A percentile compares a stretch with the other conserved stretches of the same genome.
phyloP scores from a whole-genome alignment of 2,888 invertebrate species.

The Eupithecia pulchellata region DNA sequence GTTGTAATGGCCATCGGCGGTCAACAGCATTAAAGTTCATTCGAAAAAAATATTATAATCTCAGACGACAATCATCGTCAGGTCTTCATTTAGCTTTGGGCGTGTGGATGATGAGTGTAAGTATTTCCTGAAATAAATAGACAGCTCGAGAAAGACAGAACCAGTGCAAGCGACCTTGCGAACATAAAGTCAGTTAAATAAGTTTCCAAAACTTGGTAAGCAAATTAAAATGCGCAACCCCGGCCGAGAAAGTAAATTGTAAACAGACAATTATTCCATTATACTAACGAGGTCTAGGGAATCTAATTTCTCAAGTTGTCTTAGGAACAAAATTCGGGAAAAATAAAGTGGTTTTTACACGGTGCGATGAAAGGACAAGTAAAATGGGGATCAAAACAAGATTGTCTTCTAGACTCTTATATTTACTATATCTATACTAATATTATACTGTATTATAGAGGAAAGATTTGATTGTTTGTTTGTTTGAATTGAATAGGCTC shows the following conservation, averaged over 20 bases:
- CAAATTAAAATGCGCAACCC: conserved; percentile 30
- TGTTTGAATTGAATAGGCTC: no score
- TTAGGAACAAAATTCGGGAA: conserved; percentile 49
- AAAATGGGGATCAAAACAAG: background rate
- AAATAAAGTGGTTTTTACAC: conserved; percentile 8
- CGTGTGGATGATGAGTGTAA: no score
- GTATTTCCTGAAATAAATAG: background rate
- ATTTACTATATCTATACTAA: no score
- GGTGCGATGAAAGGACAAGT: background rate
- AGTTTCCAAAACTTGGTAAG: conserved; percentile 10
- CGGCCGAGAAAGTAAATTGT: conserved; percentile 34
- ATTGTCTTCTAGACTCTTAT: no score
- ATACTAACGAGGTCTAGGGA: conserved; percentile 55
- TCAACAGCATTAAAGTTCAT: no score
- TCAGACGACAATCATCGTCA: no score
- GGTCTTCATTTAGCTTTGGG: no score
- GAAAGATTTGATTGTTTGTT: no score
- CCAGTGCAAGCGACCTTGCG: conserved; percentile 1
- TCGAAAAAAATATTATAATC: no score
- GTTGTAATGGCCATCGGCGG: no score
- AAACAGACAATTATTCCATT: conserved; percentile 55
- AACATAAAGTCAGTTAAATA: background rate
- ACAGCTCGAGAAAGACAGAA: no score
- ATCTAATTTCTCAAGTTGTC: conserved; percentile 59
- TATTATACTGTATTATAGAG: no score